phyloP scores from a whole-genome alignment of 23 tunicate genomes.

The Styela clava region DNA sequence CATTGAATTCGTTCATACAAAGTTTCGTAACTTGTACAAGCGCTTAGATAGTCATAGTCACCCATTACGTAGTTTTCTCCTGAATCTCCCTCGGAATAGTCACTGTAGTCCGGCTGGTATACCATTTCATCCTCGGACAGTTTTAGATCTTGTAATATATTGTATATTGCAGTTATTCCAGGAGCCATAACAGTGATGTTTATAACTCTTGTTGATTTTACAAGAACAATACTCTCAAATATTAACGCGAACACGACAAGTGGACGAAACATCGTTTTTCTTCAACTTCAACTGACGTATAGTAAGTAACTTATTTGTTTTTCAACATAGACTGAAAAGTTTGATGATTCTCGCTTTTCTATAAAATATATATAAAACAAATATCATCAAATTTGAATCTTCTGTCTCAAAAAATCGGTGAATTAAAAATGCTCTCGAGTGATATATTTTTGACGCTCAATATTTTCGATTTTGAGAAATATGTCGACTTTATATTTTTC shows the following conservation, averaged over 20 bases:
- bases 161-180: slow-evolving; percentile 36
- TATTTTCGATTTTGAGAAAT: too few relatives aligned
- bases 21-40: slow-evolving; percentile 6
- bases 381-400: too few relatives aligned
- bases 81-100: background rate
- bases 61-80: background rate
- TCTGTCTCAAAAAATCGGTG: too few relatives aligned
- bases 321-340: too few relatives aligned
- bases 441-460: too few relatives aligned
- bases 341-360: too few relatives aligned
- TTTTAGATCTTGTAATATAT: slow-evolving; percentile 5
- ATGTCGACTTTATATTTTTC: too few relatives aligned
- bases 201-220: slow-evolving; percentile 13
- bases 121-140: background rate
- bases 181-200: slow-evolving; percentile 79
- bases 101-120: background rate
- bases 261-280: background rate
- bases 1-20: slow-evolving; percentile 26
- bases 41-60: background rate
- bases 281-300: background rate
- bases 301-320: too few relatives aligned
- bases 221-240: background rate
- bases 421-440: too few relatives aligned
- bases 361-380: too few relatives aligned
- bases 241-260: background rate